Evolutionary conservation across 2,113 vertebrate species (phyloP), one percentile per base, ranked within the genome.

Genomic region (Globicephala melas): DNA sequence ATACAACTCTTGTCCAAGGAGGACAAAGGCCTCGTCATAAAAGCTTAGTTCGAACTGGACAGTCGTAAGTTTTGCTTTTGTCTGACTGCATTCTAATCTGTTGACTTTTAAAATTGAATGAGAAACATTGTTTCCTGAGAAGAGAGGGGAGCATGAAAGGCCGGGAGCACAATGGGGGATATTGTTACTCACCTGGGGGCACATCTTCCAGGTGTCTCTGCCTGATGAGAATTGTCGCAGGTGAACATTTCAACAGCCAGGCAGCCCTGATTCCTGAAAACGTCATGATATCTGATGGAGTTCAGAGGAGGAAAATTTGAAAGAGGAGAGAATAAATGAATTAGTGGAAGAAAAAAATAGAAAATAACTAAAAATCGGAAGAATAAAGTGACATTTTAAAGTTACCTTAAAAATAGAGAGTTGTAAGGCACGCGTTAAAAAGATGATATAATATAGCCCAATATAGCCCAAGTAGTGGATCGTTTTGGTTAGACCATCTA

Each of bases 101-200:
- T 94, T 89, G 6, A 20, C 76, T 97, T 95, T 77, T 58, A n/a
- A 28, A 87, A 96, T 9, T 95, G 4, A 95, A 47, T 36, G 80
- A 84, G 38, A 65, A 79, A n/a, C 85, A 92, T 62, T 3, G 1
- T 38, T 41, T 17, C 2, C 80, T 84, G 13, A 1, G 77, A 31
- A 76, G 44, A 77, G 18, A 60, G 11, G 26, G 68, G 65, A 33
- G 10, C 31, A 2, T 26, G 47, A 62, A 62, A 71, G 62, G 21
- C 55, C 8, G 26, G 44, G 26, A 38, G 9, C 7, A 68, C 55
- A 74, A 47, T 31, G 26, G 18, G 11, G 63, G 6, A 28, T 31
- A 58, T 25, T 15, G 25, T 74, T 10, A 47, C 74, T 79, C 36
- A 21, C 41, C 50, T 23, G 3, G 21, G 28, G 7, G 36, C 11